phyloP scores from a whole-genome alignment of 2,797 vertebrate genomes.

The Sardinella longiceps region DNA sequence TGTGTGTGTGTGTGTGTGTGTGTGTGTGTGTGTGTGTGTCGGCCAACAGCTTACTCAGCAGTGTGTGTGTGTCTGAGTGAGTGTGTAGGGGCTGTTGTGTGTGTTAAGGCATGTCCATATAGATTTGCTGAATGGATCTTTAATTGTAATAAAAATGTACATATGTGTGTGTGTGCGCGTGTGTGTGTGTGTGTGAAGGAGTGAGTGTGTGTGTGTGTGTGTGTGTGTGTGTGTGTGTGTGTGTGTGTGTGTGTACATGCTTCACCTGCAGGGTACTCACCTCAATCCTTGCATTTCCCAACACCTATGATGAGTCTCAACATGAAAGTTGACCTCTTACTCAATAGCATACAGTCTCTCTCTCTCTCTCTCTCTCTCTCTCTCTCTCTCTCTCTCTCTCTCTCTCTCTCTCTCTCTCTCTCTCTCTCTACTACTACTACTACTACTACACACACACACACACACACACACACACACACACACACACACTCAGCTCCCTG shows the following conservation, averaged over 20 bases:
- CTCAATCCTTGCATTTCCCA: neutral
- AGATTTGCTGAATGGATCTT: neutral
- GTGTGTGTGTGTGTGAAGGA: neutral
- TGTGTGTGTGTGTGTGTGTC: neutral
- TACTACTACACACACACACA: too few species aligned
- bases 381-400: too few species aligned
- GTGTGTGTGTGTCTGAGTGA: neutral
- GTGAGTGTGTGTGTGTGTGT: neutral
- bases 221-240: constrained; percentile 3
- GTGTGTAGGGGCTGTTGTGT: constrained; percentile 2
- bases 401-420: too few species aligned
- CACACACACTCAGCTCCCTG: too few species aligned
- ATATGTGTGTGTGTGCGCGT: too few species aligned
- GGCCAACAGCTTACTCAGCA: neutral
- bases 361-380: neutral
- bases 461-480: too few species aligned
- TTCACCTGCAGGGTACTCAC: neutral
- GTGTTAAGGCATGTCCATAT: neutral
- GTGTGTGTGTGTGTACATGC: neutral
- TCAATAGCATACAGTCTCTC: neutral
- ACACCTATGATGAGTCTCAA: neutral
- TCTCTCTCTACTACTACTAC: too few species aligned
- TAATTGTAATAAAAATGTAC: neutral
- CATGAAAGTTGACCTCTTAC: neutral
- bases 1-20: constrained; percentile 4